Evolutionary conservation across 1,140 invertebrate genomes (phyloP).

Genomic region (Pteromalus puparum): DNA sequence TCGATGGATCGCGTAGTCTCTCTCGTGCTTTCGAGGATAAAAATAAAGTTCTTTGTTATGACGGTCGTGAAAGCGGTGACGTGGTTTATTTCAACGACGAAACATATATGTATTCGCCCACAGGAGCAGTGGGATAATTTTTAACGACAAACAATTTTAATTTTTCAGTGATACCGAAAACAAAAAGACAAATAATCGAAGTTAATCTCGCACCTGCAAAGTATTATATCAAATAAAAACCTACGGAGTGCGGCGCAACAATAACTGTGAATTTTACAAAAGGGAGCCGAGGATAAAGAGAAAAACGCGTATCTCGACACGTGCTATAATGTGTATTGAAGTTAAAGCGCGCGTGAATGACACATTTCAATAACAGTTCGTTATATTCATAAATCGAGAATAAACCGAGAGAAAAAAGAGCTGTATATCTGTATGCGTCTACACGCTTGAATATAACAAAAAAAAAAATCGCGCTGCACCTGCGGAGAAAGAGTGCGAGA

Average conservation of each 20-base stretch:
- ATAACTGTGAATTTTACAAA: not conserved
- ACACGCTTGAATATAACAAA: not conserved
- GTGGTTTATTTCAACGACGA: not conserved
- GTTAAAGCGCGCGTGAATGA: not conserved
- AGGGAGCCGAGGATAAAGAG: not conserved
- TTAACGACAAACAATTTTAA: not conserved
- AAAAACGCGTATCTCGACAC: not conserved
- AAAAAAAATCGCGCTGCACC: not conserved
- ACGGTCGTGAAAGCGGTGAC: not conserved
- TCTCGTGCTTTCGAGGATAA: too few relatives aligned
- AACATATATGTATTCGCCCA: not conserved
- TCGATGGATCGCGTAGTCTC: too few relatives aligned
- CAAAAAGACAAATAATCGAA: not conserved
- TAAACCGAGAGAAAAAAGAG: not conserved
- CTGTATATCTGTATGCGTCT: not conserved
- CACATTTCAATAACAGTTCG: not conserved
- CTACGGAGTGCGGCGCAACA: not conserved
- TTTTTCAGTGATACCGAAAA: constrained; percentile 10
- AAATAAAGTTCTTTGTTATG: too few relatives aligned
- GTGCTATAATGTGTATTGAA: not conserved
- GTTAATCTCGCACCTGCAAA: not conserved
- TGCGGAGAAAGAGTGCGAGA: not conserved
- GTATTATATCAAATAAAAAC: not conserved
- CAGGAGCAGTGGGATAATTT: not conserved
- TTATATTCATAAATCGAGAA: not conserved